Base-by-base conservation (phyloP, 2,888 invertebrate species). In the Erebia epiphron region DNA sequence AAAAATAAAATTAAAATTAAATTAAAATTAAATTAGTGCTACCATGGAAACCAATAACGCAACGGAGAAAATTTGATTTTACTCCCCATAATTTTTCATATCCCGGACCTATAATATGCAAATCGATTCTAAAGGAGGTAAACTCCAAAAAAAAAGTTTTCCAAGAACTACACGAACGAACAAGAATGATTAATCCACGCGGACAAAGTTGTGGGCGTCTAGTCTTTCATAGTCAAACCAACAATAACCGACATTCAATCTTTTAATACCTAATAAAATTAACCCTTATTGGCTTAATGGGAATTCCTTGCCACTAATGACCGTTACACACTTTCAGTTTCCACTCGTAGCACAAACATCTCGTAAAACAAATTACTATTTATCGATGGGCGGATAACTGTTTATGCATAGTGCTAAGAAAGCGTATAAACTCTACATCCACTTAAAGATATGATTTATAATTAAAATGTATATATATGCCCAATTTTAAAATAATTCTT, bases 271-370 rank as follows among this genome's bases (percentile, higher is more conserved):
- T n/a, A 10, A 9, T 54, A n/a, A 54, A 52, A 54, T 11, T 10
- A 18, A 16, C 46, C 43, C 43, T 66, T 67, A 61, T 58, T 18
- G n/a, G 49, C 5, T 35, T 49, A 70, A 68, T 54, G 46, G 63
- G 62, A 68, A 70, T 73, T 69, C 58, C 57, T 68, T 52, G 52
- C 63, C 52, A 66, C 52, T 66, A 71, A 71, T 65, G 68, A 71
- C 65, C 73, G 66, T 71, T 66, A 63, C 67, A 65, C 52, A 70
- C 61, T 52, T 63, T 67, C 63, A 63, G 63, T 67, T 60, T 57
- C 16, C 21, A 43, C 16, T 43, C 13, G 52, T 10, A 26, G 52
- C 60, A 61, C 16, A 41, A 35, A 64, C 14, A 50, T 52, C 50
- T 58, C 21, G 16, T 13, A 21, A 62, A 50, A 61, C 50, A 60